These are phyloP conservation scores for Ornithorhynchus anatinus DNA, from an alignment of 2,113 vertebrate species.

Conservation along the genomic window DNA sequence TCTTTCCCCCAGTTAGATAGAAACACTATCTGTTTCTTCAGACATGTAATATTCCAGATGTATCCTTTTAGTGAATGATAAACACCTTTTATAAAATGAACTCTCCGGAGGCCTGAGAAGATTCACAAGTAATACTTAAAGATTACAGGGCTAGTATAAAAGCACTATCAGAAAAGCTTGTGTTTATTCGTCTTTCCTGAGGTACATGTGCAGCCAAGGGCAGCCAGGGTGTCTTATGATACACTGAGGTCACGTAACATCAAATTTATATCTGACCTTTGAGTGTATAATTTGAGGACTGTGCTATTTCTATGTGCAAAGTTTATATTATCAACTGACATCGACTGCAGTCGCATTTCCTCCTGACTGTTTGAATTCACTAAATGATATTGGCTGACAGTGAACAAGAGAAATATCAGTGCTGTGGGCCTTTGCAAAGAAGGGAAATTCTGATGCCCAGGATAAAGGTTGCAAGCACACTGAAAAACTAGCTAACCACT, in stretches of 20 bases:
- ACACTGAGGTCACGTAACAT: slow-evolving; percentile 5
- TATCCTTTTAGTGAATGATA: slow-evolving; percentile 32
- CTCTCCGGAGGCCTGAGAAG: slow-evolving; percentile 24
- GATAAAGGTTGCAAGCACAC: accelerated
- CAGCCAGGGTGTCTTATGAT: background rate
- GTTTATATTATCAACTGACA: background rate
- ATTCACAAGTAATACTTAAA: slow-evolving; percentile 15
- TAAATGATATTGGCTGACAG: background rate
- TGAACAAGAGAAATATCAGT: accelerated
- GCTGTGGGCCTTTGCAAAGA: background rate
- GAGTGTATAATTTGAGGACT: background rate
- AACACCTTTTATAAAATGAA: slow-evolving; percentile 33
- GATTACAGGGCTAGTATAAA: background rate
- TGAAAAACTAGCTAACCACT: too few species aligned
- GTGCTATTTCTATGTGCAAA: background rate
- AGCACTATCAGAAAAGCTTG: background rate
- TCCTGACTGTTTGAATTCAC: background rate
- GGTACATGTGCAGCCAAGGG: background rate
- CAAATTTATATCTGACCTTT: slow-evolving; percentile 14
- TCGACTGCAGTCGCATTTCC: background rate
- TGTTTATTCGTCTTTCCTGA: slow-evolving; percentile 48
- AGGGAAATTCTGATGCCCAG: background rate
- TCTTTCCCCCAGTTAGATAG: slow-evolving; percentile 31
- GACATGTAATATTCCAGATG: slow-evolving; percentile 23
- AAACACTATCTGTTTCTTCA: slow-evolving; percentile 36